phyloP scores from a whole-genome alignment of 35 echinoderm and acorn worm genomes.

The Apostichopus parvimensis region DNA sequence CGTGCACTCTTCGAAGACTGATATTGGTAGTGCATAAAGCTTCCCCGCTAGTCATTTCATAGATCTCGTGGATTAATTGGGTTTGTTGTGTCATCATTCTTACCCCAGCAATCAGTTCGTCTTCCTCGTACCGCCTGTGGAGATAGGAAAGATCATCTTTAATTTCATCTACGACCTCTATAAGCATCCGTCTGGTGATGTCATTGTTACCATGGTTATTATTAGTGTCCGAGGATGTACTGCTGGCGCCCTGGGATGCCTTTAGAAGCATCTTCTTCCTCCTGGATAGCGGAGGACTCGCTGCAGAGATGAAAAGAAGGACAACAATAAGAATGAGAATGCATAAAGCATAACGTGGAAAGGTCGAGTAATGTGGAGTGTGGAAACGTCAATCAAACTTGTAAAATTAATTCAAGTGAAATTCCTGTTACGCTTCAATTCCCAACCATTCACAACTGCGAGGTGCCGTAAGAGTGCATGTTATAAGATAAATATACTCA shows the following conservation, averaged over 20 bases:
- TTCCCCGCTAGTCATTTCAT: too few relatives aligned
- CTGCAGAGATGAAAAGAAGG: slow-evolving; percentile 10
- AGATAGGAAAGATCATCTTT: slow-evolving; percentile 54
- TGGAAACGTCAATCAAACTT: background rate
- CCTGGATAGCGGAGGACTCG: slow-evolving; percentile 49
- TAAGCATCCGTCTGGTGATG: slow-evolving; percentile 21
- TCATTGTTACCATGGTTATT: slow-evolving; percentile 56
- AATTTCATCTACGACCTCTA: slow-evolving; percentile 23
- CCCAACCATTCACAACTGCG: background rate
- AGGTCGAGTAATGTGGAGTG: background rate
- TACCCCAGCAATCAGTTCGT: slow-evolving; percentile 48
- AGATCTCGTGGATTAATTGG: too few relatives aligned
- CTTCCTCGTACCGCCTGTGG: slow-evolving; percentile 33
- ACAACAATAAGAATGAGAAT: background rate
- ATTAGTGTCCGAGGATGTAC: slow-evolving; percentile 21
- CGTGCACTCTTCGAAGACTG: too few relatives aligned
- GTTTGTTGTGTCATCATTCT: background rate
- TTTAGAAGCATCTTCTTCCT: slow-evolving; percentile 54
- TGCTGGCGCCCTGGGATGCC: slow-evolving; percentile 45
- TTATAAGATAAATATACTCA: too few relatives aligned
- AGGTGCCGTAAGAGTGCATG: too few relatives aligned
- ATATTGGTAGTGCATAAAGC: too few relatives aligned
- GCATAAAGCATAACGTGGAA: background rate
- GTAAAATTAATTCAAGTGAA: slow-evolving; percentile 1
- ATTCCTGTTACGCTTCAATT: background rate